Conservation (phyloP, 2,113 vertebrate species). For the Cettia cetti region DNA sequence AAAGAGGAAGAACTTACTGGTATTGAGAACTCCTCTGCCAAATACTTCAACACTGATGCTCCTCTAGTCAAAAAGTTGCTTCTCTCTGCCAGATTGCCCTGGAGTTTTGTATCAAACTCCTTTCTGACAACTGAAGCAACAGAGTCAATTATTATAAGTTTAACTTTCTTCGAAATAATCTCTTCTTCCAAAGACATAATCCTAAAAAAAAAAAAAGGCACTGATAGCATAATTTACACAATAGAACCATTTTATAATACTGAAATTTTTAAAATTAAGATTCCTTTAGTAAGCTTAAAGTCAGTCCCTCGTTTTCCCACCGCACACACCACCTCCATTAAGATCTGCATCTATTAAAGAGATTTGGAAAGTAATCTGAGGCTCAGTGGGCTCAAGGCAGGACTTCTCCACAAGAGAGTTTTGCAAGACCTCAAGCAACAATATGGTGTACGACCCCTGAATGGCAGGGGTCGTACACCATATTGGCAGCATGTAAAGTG, state of each 20-base stretch:
- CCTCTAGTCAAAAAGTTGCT: constrained; percentile 79
- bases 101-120: constrained; percentile 83
- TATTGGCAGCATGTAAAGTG: neutral
- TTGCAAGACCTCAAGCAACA: neutral
- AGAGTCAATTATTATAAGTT: constrained; percentile 82
- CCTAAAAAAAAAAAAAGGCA: constrained; percentile 39
- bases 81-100: constrained; percentile 78
- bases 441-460: neutral
- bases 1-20: constrained; percentile 75
- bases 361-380: neutral
- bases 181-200: constrained; percentile 84
- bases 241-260: neutral
- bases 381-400: neutral
- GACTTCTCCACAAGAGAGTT: neutral
- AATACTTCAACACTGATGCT: constrained; percentile 79
- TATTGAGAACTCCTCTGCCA: constrained; percentile 85
- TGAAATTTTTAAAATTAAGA: neutral
- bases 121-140: constrained; percentile 86
- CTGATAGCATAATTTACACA: neutral
- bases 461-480: too few relatives aligned
- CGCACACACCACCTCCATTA: neutral
- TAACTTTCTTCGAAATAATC: constrained; percentile 79
- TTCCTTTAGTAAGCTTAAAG: neutral
- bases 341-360: neutral
- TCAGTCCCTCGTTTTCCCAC: neutral